Conservation (phyloP, 2,113 vertebrate species). For the Pycnonotus jocosus region DNA sequence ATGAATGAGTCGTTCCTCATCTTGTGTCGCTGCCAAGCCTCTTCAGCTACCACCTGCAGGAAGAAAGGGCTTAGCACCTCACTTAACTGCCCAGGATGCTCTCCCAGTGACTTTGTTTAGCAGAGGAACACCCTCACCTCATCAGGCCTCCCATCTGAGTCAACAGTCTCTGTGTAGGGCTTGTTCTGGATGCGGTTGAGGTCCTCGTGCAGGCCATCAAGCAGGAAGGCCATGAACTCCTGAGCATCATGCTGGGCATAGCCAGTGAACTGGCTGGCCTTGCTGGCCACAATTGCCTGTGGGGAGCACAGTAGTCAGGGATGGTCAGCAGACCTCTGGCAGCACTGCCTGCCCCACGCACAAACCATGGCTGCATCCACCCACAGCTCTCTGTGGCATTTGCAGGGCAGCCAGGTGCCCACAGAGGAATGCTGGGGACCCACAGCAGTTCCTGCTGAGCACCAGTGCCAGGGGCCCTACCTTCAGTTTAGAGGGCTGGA, state of each 20-base stretch:
- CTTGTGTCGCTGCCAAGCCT: conserved; percentile 97
- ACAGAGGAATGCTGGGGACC: not conserved
- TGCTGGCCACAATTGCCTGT: conserved; percentile 95
- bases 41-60: conserved; percentile 90
- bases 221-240: conserved; percentile 98
- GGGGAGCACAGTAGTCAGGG: not conserved
- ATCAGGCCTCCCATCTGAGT: conserved; percentile 92
- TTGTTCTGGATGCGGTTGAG: conserved; percentile 98
- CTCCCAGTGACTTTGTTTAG: not conserved
- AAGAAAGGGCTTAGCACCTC: not conserved
- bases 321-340: not conserved
- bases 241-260: conserved; percentile 97
- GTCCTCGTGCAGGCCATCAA: conserved; percentile 97
- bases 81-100: not conserved
- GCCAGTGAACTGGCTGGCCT: conserved; percentile 97
- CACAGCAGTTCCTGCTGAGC: not conserved
- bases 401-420: not conserved
- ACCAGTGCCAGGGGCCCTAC: conserved; percentile 51
- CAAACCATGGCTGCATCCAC: not conserved
- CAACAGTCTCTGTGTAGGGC: conserved; percentile 95
- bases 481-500: conserved; percentile 97
- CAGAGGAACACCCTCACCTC: conserved; percentile 72
- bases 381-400: not conserved
- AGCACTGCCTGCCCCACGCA: not conserved
- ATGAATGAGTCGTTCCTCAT: conserved; percentile 98